A percentile compares a stretch with the other conserved stretches of the same genome.
Conservation (phyloP, 2,888 invertebrate species). For the Drepanosiphum platanoidis region DNA sequence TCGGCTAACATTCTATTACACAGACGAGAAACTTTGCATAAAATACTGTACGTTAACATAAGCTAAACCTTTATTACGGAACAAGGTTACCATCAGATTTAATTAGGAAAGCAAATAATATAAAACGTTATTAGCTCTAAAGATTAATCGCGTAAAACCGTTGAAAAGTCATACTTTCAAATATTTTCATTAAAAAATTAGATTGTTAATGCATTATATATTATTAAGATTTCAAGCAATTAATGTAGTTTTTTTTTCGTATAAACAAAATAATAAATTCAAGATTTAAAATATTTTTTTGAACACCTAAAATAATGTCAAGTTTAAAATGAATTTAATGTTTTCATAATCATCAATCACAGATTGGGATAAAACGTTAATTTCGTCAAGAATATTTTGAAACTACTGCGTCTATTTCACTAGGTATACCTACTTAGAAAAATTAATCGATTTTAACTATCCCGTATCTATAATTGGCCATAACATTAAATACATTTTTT, state of each 20-base stretch:
- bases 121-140: neutral
- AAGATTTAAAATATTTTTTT: no score
- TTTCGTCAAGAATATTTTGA: neutral
- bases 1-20: constrained; percentile 29
- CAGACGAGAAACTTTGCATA: constrained; percentile 17
- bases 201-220: neutral
- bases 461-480: constrained; percentile 3
- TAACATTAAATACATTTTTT: constrained; percentile 23
- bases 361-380: neutral
- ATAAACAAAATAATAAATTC: neutral
- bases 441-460: neutral
- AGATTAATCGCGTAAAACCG: neutral
- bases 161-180: neutral
- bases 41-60: constrained; percentile 5
- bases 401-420: neutral
- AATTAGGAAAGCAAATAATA: neutral
- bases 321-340: constrained; percentile 23
- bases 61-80: neutral
- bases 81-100: neutral
- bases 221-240: neutral
- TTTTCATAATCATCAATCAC: constrained; percentile 31
- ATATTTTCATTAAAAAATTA: neutral
- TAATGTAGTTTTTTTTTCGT: neutral
- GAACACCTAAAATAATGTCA: no score
- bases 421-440: no score